Base-by-base conservation (phyloP, 2,113 vertebrate genomes). In the Nanorana parkeri region DNA sequence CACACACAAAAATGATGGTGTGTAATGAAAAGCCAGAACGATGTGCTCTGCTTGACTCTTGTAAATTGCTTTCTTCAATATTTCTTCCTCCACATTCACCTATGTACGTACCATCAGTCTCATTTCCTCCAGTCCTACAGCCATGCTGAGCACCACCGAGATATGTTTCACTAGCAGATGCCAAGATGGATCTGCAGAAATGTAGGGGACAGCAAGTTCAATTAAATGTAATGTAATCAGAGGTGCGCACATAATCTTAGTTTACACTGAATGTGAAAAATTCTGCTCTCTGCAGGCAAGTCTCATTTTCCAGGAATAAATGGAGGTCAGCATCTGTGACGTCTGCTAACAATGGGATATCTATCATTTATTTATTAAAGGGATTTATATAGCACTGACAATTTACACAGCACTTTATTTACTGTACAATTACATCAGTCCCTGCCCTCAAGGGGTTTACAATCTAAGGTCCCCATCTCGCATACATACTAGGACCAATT, bases 151-250 rank as follows among this genome's bases (percentile, higher is more conserved):
- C 29, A 23, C 28, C 6, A 55, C 17, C 15, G 20, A 60, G 56
- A 20, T 41, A 23, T 17, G n/a, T 61, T 41, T 75, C 36, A 73
- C 29, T 28, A 75, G 21, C 56, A 60, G 55, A 61, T 75, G 72
- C 32, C 20, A 56, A 61, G 72, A 41, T 17, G 32, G 19, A 75
- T 75, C 72, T 75, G 26, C 29, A 41, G 3, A 23, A 41, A 60
- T 41, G 20, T 15, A 36, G 60, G 28, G 55, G 29, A 60, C 28
- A 21, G 72, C 28, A 32, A 74, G 55, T 60, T 32, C 55, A 74
- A 60, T 74, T 36, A 74, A n/a, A 60, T 10, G 3, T 20, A 32
- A 60, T 8, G n/a, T 61, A 41, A 75, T 75, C 41, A 23, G 11
- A n/a, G 61, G 72, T 20, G 2, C n/a, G 41, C 54, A 55, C 68